Conservation (phyloP, 2,888 invertebrate genomes). For the Laspeyria flexula region DNA sequence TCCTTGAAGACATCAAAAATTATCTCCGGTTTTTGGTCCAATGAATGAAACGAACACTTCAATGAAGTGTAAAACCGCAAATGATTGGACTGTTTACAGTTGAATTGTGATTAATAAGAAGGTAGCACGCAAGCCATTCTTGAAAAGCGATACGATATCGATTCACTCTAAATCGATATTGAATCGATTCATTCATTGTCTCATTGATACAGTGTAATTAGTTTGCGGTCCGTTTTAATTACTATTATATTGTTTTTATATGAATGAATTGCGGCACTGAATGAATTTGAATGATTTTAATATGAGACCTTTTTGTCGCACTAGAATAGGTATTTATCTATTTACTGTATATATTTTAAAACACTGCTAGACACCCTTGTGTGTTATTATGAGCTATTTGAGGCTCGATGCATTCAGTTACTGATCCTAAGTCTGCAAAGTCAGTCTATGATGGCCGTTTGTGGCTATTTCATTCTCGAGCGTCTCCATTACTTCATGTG, state of each 20-base stretch:
- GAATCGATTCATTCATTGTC: conserved; percentile 32
- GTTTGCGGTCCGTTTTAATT: conserved; percentile 26
- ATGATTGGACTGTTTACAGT: conserved; percentile 24
- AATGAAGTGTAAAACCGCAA: conserved; percentile 32
- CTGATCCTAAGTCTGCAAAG: too few species aligned
- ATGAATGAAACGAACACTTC: conserved; percentile 11
- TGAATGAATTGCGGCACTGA: neutral
- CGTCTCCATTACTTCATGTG: too few species aligned
- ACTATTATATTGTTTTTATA: neutral
- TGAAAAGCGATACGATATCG: conserved; percentile 38
- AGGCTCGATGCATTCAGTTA: too few species aligned
- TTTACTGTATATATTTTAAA: too few species aligned
- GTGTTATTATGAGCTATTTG: too few species aligned
- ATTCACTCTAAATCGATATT: conserved; percentile 34
- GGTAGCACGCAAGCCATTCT: conserved; percentile 53
- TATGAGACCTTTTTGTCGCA: too few species aligned
- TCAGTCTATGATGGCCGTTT: too few species aligned
- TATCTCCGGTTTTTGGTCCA: conserved; percentile 8
- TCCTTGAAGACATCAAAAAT: conserved; percentile 8
- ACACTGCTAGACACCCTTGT: too few species aligned
- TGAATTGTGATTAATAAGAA: conserved; percentile 28
- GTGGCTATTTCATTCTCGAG: too few species aligned
- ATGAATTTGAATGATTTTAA: neutral
- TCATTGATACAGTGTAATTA: conserved; percentile 39
- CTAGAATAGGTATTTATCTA: too few species aligned